Evolutionary conservation across 2,888 invertebrate species (phyloP).

Genomic region (Adelphocoris suturalis): DNA sequence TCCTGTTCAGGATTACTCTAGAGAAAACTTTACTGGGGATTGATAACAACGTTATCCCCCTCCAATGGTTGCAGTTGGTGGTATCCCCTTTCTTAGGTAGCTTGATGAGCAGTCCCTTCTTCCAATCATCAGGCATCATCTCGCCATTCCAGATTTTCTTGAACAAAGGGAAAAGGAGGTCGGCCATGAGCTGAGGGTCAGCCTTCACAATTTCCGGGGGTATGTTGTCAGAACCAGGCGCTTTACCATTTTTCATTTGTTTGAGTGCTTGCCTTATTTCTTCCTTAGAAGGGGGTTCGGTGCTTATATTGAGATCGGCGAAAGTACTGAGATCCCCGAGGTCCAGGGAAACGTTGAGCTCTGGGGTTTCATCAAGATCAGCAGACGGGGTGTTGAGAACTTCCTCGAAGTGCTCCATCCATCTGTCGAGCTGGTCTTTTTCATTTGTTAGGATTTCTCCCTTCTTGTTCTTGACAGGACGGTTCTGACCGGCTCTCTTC

Average conservation of each 20-base stretch:
- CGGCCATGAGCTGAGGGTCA: not conserved
- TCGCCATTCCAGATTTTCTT: no score
- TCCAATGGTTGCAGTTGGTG: constrained; percentile 6
- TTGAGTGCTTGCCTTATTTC: not conserved
- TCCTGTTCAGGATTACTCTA: no score
- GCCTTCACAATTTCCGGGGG: constrained; percentile 30
- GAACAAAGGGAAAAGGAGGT: constrained; percentile 22
- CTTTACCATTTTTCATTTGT: constrained; percentile 18
- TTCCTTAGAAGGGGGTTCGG: constrained; percentile 1
- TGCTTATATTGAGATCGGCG: not conserved
- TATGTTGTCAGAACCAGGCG: constrained; percentile 27
- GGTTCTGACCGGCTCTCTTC: not conserved
- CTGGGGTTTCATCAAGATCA: not conserved
- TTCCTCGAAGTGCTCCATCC: constrained; percentile 23
- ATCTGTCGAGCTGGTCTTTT: not conserved
- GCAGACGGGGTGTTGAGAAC: not conserved
- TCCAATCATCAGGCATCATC: constrained; percentile 38
- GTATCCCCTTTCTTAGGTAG: constrained; percentile 16
- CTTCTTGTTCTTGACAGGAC: constrained; percentile 2
- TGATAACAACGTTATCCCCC: constrained; percentile 30
- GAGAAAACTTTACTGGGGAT: constrained; percentile 37
- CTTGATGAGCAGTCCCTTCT: constrained; percentile 27
- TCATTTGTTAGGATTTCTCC: not conserved
- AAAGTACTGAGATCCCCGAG: not conserved
- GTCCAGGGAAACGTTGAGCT: not conserved